phyloP scores from a whole-genome alignment of 2,113 vertebrate species.

The Oncorhynchus masou region DNA sequence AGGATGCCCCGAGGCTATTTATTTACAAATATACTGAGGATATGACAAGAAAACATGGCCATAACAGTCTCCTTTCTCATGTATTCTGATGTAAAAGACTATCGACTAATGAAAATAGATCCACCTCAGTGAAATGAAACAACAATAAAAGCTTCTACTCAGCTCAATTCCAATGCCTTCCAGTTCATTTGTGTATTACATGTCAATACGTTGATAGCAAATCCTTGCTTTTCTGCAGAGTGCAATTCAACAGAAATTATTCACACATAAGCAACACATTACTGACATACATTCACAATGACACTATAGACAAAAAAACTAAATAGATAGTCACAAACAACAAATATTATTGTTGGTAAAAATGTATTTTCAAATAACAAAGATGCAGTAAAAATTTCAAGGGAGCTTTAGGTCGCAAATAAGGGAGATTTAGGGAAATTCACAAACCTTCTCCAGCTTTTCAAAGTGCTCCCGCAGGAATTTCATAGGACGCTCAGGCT shows the following conservation, averaged over 20 bases:
- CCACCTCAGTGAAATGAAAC: not conserved
- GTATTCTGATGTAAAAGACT: not conserved
- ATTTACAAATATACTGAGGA: not conserved
- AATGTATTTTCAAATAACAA: too few species aligned
- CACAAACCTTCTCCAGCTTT: conserved; percentile 95
- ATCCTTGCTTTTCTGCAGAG: not conserved
- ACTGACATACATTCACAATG: not conserved
- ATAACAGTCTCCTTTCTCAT: not conserved
- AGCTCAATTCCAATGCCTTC: not conserved
- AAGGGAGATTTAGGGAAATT: not conserved
- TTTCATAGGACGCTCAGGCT: conserved; percentile 92
- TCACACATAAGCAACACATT: not conserved
- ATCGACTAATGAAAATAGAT: not conserved
- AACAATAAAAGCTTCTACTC: not conserved
- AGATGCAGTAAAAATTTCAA: too few species aligned
- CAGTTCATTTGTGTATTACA: too few species aligned
- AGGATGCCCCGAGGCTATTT: not conserved
- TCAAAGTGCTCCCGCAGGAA: conserved; percentile 97
- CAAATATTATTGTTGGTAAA: too few species aligned
- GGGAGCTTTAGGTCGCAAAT: too few species aligned
- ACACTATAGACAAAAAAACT: not conserved
- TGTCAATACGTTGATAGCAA: too few species aligned
- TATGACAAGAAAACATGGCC: too few species aligned
- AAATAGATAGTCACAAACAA: too few species aligned
- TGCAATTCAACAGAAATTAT: not conserved